Evolutionary conservation across 2,113 vertebrate genomes (phyloP), one percentile per base, ranked within the genome.

Genomic region (Coptodon bakossiorum): DNA sequence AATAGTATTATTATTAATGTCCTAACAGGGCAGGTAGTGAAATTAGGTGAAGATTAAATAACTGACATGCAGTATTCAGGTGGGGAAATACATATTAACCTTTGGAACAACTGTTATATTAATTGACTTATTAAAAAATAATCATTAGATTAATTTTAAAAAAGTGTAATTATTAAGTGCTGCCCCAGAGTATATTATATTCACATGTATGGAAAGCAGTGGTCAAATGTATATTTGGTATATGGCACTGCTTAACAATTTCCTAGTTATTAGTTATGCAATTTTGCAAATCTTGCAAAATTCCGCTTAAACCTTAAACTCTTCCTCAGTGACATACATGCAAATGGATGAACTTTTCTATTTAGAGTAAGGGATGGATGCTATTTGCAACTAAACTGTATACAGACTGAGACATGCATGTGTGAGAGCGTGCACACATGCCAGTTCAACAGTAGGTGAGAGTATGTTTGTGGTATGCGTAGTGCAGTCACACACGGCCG

Each of bases 401-500:
- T 34, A 61, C 76, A 89, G 81, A 63, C 31, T 27, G 34, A 83
- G 52, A 59, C 52, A n/a, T 45, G 86, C 63, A 29, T 22, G 53
- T 31, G 29, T 73, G 81, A 80, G 45, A 38, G 36, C 5, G n/a
- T 31, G 27, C 36, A 84, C 57, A 83, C 78, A 83, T 59, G 3
- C 43, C 3, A 48, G 3, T 76, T 63, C 80, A 52, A 38, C 59
- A 86, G 84, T 34, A 83, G 82, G 89, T 82, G 53, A 85, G 43
- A 57, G 81, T 43, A 17, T 81, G 85, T 90, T 89, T 89, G 92
- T 88, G 92, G 88, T 54, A 86, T 88, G 53, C 54, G 43, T 63
- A 83, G 54, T 63, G 59, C 50, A 83, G 80, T 34, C 79, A 88
- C 84, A 88, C 43, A 56, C 34, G 7, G 38, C 50, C 13, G 6